Evolutionary conservation across 1,140 invertebrate species (phyloP).

Genomic region (Leptopilina clavipes): DNA sequence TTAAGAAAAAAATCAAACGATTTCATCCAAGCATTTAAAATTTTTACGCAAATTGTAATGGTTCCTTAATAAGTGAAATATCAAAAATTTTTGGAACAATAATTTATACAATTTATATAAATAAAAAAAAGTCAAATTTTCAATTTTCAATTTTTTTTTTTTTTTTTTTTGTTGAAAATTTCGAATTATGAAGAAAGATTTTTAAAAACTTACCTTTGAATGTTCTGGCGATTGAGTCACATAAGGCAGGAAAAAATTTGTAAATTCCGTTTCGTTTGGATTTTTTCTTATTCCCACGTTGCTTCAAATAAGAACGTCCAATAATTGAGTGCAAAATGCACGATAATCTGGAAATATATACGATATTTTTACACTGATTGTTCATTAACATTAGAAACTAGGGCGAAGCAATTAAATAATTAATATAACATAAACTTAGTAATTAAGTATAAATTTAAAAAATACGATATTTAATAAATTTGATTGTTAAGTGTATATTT

Average conservation of each 20-base stretch:
- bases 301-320: not conserved
- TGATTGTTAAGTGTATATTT: constrained; percentile 10
- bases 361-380: not conserved
- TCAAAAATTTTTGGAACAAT: too few species aligned
- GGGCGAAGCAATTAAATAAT: not conserved
- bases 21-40: too few species aligned
- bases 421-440: not conserved
- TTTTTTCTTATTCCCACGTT: not conserved
- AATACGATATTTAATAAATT: constrained; percentile 1
- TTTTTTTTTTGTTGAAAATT: too few species aligned
- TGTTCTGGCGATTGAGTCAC: not conserved
- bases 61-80: too few species aligned
- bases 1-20: constrained; percentile 4
- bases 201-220: not conserved
- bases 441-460: not conserved
- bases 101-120: not conserved
- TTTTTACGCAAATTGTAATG: too few species aligned
- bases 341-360: constrained; percentile 22
- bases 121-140: not conserved
- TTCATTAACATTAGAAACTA: not conserved
- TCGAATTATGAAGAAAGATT: not conserved
- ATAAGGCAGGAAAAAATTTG: not conserved
- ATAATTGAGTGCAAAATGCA: constrained; percentile 5
- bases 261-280: not conserved
- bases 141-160: too few species aligned